Base-by-base conservation (phyloP, 2,888 invertebrate genomes). In the Chrysomela aeneicollis region DNA sequence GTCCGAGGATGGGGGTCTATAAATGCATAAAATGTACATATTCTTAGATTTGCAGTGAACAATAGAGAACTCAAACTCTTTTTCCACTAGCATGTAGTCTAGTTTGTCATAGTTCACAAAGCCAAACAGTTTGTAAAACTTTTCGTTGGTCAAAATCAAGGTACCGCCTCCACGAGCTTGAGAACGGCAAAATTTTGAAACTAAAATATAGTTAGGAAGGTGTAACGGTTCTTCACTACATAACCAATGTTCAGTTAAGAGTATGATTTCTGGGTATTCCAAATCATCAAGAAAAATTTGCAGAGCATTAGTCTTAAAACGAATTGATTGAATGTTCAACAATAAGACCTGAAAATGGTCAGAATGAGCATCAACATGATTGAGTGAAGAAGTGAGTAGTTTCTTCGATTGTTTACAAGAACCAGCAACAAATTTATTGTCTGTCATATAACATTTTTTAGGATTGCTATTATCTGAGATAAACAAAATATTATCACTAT, bases 311-410 rank as follows among this genome's bases (percentile, higher is more conserved):
- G 49, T 17, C n/a, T 15, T 49, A 17, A 10, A 17, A 49, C 49
- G 49, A 3, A 49, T 49, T 49, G 49, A 49, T 49, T 49, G 49
- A 49, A 49, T 49, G 49, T 49, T 49, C 8, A 49, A 49, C 49
- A 49, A 49, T 49, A 49, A 49, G 8, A 49, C 49, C 49, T 18
- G 49, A 49, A 49, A 49, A 3, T 15, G 15, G 18, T 49, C n/a
- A 49, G 8, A 49, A 49, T 49, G 49, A 49, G 2, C 49, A 49
- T 49, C 15, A 18, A 49, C 49, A 49, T 49, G 49, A 15, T n/a
- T 17, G 18, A 49, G 49, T 49, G 49, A 17, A 26, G n/a, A n/a
- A n/a, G n/a, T n/a, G n/a, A n/a, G n/a, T n/a, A n/a, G n/a, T n/a
- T n/a, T n/a, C n/a, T n/a, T n/a, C n/a, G n/a, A n/a, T n/a, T n/a